A percentile compares a stretch with the other conserved stretches of the same genome.
Conservation (phyloP, 2,113 vertebrate species). For the Dissostichus mawsoni region DNA sequence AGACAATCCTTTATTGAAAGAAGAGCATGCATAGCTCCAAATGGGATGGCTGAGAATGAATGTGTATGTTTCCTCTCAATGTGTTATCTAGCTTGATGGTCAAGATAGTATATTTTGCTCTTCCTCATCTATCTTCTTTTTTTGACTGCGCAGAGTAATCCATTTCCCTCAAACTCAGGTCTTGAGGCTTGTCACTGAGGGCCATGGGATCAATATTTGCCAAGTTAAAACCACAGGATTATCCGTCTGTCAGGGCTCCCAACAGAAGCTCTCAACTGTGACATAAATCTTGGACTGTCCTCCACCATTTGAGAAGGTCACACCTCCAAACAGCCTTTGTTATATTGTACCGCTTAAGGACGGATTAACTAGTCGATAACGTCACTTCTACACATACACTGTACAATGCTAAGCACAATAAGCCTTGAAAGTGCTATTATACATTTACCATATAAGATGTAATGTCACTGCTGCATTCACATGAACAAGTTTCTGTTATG, state of each 20-base stretch:
- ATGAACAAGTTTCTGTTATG: neutral
- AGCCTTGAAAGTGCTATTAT: constrained; percentile 34
- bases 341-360: constrained; percentile 73
- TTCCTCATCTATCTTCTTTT: constrained; percentile 72
- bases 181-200: constrained; percentile 78
- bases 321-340: constrained; percentile 72
- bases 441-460: constrained; percentile 38
- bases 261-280: constrained; percentile 84
- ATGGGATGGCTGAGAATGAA: constrained; percentile 59
- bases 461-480: neutral
- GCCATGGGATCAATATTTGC: constrained; percentile 86
- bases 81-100: constrained; percentile 77
- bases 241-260: constrained; percentile 82
- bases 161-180: constrained; percentile 83
- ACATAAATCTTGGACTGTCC: constrained; percentile 83
- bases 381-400: constrained; percentile 54
- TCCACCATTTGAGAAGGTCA: constrained; percentile 82
- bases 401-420: constrained; percentile 45
- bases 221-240: constrained; percentile 88
- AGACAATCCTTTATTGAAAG: constrained; percentile 54
- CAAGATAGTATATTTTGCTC: constrained; percentile 74
- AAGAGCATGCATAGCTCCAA: constrained; percentile 42
- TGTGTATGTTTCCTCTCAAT: constrained; percentile 59
- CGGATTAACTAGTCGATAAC: constrained; percentile 74
- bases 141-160: constrained; percentile 78